These are phyloP conservation scores for Liasis olivaceus DNA, from an alignment of 2,797 vertebrate genomes.

Conservation along the genomic window DNA sequence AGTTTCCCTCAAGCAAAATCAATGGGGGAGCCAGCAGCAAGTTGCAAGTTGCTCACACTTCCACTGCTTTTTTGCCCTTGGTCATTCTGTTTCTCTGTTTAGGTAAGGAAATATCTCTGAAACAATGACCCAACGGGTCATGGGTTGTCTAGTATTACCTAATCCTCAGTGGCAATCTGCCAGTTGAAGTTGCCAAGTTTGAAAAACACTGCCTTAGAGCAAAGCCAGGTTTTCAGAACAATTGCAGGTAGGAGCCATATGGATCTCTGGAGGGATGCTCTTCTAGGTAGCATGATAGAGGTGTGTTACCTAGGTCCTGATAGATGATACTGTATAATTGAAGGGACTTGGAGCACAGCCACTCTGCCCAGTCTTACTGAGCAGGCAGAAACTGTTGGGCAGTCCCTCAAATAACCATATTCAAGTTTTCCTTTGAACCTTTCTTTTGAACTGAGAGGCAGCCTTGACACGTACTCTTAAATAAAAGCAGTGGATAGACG, in stretches of 20 bases:
- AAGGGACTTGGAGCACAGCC: not conserved
- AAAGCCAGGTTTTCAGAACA: not conserved
- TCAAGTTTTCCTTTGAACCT: not conserved
- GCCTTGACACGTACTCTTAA: not conserved
- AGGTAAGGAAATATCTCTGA: too few species aligned
- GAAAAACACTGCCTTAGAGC: not conserved
- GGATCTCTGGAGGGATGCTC: not conserved
- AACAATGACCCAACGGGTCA: too few species aligned
- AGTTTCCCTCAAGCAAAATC: too few species aligned
- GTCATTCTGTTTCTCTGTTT: too few species aligned
- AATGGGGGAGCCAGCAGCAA: too few species aligned
- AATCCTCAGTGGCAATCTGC: too few species aligned
- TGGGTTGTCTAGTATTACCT: too few species aligned
- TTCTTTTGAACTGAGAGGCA: not conserved
- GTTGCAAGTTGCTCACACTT: too few species aligned
- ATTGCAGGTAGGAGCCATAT: not conserved
- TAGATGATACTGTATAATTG: not conserved
- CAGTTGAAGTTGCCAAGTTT: not conserved
- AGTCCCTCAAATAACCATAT: not conserved
- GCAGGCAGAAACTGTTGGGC: not conserved
- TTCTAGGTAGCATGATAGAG: not conserved
- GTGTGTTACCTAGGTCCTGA: not conserved
- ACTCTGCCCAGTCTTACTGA: not conserved
- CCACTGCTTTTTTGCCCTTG: too few species aligned
- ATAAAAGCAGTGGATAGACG: not conserved